Base-by-base conservation (phyloP, 2,888 invertebrate species). In the Serripes groenlandicus region DNA sequence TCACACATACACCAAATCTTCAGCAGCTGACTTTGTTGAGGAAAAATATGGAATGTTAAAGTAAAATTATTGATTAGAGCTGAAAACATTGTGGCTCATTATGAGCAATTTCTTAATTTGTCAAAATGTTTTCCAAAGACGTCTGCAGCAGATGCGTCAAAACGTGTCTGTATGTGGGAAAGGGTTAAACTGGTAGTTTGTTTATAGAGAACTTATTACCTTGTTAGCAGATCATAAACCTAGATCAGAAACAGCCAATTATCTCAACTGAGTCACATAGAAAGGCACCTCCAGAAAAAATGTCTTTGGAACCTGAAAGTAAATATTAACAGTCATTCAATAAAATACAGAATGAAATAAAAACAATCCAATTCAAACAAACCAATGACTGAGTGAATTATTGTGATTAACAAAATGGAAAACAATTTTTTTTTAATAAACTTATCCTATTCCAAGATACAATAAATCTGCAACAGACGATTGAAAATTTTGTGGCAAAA, bases 161-260 rank as follows among this genome's bases (percentile, higher is more conserved):
- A n/a, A 21, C 18, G 7, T 42, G 15, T 49, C 21, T 49, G 49
- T 21, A 26, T 56, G 56, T 23, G 23, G 56, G 28, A 56, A 56
- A 11, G 18, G 56, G 2, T 56, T 56, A 26, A 56, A 56, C 18
- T 26, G 56, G 56, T 56, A 56, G 56, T 56, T 56, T 56, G 56
- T 56, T 56, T 56, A 56, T 26, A 56, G n/a, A 56, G 23, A 56
- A n/a, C 28, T 56, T 56, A 56, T 56, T 56, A 56, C 23, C 56
- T 56, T 56, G 56, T 56, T 56, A 26, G 56, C 28, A 26, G n/a
- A 56, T 56, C 49, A 49, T 15, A 49, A n/a, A n/a, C 2, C 18
- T 5, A 26, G n/a, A 26, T 56, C n/a, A 56, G 28, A 56, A 26
- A 11, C 56, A 56, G 23, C 56, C 56, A 56, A 56, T 56, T 56